Conservation (phyloP, 2,888 invertebrate species). For the Oscheius sp. region DNA sequence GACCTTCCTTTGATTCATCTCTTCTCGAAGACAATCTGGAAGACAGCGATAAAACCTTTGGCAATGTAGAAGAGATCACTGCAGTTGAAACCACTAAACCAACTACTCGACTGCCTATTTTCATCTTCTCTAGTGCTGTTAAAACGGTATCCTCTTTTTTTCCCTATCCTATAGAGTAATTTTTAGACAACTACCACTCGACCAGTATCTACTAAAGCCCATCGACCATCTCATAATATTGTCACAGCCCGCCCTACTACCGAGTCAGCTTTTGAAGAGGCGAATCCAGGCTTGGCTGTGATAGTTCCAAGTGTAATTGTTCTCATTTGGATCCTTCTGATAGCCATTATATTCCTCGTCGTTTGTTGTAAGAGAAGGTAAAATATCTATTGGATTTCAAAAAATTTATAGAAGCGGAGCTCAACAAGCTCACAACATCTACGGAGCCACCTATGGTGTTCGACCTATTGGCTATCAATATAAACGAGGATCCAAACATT, state of each 20-base stretch:
- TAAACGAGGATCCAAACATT: constrained; percentile 37
- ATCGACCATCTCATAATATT: background rate
- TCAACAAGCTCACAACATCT: constrained; percentile 40
- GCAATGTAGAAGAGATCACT: constrained; percentile 6
- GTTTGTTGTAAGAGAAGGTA: constrained; percentile 63
- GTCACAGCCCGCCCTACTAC: constrained; percentile 25
- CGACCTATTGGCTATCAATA: constrained; percentile 57
- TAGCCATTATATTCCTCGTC: constrained; percentile 64
- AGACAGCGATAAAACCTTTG: background rate
- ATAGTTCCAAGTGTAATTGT: constrained; percentile 68
- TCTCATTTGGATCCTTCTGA: constrained; percentile 66
- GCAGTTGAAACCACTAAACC: constrained; percentile 9
- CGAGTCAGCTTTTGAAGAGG: background rate
- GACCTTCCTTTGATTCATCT: too few species aligned
- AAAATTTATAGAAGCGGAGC: too few species aligned
- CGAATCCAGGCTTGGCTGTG: constrained; percentile 48
- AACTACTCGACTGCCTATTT: constrained; percentile 3
- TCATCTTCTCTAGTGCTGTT: background rate
- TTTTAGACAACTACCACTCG: constrained; percentile 36
- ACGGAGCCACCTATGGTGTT: constrained; percentile 66
- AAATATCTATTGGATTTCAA: too few species aligned
- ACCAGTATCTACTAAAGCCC: constrained; percentile 1
- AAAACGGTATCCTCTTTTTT: too few species aligned
- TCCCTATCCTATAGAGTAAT: too few species aligned
- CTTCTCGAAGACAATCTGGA: background rate